phyloP scores from a whole-genome alignment of 2,888 invertebrate genomes.

The Heliconius ismenius region DNA sequence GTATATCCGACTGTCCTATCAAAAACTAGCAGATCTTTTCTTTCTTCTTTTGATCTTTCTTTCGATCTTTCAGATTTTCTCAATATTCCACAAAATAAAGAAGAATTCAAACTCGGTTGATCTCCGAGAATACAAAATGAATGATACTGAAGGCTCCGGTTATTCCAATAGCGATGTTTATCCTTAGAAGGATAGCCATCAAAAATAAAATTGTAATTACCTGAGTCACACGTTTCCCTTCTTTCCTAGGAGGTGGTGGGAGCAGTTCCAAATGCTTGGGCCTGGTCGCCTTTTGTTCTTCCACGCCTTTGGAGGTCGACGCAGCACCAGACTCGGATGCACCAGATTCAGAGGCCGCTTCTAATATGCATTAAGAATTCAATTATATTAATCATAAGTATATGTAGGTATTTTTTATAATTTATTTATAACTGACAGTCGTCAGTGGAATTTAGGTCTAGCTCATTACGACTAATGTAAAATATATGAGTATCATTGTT shows the following conservation, averaged over 20 bases:
- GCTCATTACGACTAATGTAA: background rate
- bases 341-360: constrained; percentile 65
- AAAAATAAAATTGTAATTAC: constrained; percentile 50
- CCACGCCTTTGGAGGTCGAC: constrained; percentile 63
- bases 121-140: too few species aligned
- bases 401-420: background rate
- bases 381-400: background rate
- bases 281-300: constrained; percentile 56
- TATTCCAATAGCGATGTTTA: too few species aligned
- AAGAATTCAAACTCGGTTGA: too few species aligned
- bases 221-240: constrained; percentile 61
- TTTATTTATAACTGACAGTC: background rate
- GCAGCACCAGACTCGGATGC: constrained; percentile 63
- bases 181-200: too few species aligned
- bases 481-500: background rate
- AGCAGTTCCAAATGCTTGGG: constrained; percentile 72
- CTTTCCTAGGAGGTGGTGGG: constrained; percentile 75
- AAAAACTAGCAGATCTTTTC: too few species aligned
- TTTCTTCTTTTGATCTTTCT: too few species aligned
- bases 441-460: background rate
- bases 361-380: constrained; percentile 32
- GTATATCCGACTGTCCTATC: too few species aligned
- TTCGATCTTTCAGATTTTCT: too few species aligned
- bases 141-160: too few species aligned
- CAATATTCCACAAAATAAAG: too few species aligned